Base-by-base conservation (phyloP, 2,797 vertebrate genomes). In the Hippocampus kuda region DNA sequence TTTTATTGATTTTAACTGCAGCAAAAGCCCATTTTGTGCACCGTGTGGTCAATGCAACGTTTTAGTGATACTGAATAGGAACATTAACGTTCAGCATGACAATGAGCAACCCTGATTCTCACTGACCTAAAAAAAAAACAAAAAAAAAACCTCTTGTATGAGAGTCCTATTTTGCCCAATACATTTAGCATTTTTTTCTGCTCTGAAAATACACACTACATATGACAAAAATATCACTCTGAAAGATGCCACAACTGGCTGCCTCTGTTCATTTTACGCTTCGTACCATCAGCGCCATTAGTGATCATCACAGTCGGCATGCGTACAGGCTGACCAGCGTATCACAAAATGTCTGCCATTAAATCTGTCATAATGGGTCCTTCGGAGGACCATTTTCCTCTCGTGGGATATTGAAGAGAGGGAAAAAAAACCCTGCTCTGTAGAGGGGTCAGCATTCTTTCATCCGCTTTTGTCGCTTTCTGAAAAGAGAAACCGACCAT, bases 331-430 rank as follows among this genome's bases (percentile, higher is more conserved):
- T 9, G 16, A 74, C 76, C 78, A 68, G 71, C 67, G 65, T 75
- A 82, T 75, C 82, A 75, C 79, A 67, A 85, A 86, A 83, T 83
- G 81, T 81, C 81, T 70, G 78, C 65, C 81, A 85, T 85, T 85
- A 84, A 84, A 85, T 77, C 79, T 85, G 83, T 83, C 83, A 82
- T 71, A 69, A 73, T 27, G 57, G 42, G 76, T 80, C 66, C 74
- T 84, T 75, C 70, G 57, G 68, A 79, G 73, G 66, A 54, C 54
- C 68, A 81, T 84, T 85, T 86, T 81, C 66, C 79, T 81, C 77
- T 82, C 61, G 68, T 83, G 75, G 42, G 72, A 79, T 78, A 77
- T 65, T 56, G 69, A 71, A 77, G 76, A 77, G 26, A 38, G 34
- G 34, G 1, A 59, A 68, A 72, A 34, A 60, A 66, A 74, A n/a